Evolutionary conservation across 2,113 vertebrate genomes (phyloP).

Genomic region (Lepidothrix coronata): DNA sequence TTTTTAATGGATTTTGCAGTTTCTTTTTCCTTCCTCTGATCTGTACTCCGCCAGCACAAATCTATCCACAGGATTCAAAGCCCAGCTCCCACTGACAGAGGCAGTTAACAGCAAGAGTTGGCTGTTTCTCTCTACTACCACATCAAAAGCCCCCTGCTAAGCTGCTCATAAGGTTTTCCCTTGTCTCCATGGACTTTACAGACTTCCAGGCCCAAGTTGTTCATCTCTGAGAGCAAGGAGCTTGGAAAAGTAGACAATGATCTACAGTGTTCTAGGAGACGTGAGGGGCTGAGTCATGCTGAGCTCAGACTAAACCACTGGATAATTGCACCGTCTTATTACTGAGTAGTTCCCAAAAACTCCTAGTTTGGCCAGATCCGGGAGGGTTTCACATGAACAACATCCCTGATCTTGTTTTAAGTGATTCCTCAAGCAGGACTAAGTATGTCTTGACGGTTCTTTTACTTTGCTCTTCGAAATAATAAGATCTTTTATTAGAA

Average conservation of each 20-base stretch:
- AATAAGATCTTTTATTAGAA: background rate
- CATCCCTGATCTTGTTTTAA: background rate
- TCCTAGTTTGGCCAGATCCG: background rate
- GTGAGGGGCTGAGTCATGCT: background rate
- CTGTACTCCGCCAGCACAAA: background rate
- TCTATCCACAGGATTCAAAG: background rate
- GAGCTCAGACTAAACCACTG: background rate
- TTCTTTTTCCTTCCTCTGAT: background rate
- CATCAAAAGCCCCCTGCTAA: background rate
- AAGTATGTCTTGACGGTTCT: background rate
- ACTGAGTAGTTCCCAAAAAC: background rate
- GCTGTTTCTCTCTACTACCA: background rate
- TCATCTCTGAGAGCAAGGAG: background rate
- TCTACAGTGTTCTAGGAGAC: background rate
- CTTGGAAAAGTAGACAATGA: slow-evolving; percentile 1
- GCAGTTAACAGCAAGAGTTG: background rate
- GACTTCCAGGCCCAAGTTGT: background rate
- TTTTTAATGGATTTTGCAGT: background rate
- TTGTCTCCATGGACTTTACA: background rate
- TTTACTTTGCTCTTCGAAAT: background rate
- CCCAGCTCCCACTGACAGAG: background rate
- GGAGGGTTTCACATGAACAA: background rate
- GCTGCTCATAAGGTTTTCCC: background rate
- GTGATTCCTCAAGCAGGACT: slow-evolving; percentile 7
- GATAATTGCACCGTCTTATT: background rate